Evolutionary conservation across 2,797 vertebrate species (phyloP).

Genomic region (Cyclopterus lumpus): DNA sequence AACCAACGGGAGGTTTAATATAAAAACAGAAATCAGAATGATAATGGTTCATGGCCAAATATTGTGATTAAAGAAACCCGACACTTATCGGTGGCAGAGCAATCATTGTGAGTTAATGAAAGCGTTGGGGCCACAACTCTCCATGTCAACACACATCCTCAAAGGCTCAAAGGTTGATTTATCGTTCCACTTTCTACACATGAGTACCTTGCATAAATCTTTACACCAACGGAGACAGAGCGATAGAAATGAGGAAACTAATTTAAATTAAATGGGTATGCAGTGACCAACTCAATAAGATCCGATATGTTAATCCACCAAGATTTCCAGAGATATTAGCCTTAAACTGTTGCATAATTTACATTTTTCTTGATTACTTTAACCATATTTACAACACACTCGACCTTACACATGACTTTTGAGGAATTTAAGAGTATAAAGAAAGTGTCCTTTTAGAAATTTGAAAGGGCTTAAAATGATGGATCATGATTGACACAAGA

Average conservation of each 20-base stretch:
- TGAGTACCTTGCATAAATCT: constrained; percentile 50
- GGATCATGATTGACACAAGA: constrained; percentile 25
- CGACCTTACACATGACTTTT: constrained; percentile 17
- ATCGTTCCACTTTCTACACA: constrained; percentile 46
- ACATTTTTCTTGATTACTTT: not conserved
- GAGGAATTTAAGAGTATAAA: not conserved
- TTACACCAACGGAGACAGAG: constrained; percentile 8
- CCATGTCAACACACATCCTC: constrained; percentile 24
- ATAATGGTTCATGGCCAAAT: constrained; percentile 36
- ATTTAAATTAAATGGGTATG: not conserved
- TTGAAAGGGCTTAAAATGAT: constrained; percentile 18
- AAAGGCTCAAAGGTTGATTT: constrained; percentile 32
- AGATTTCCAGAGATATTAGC: not conserved
- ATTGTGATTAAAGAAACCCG: constrained; percentile 45
- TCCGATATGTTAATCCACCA: not conserved
- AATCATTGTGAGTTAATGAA: constrained; percentile 37
- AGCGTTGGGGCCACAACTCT: constrained; percentile 15
- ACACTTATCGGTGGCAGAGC: constrained; percentile 26
- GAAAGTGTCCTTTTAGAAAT: not conserved
- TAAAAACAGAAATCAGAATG: constrained; percentile 29
- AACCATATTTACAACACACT: constrained; percentile 1
- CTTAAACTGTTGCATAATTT: not conserved
- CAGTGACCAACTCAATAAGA: not conserved
- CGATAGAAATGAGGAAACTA: constrained; percentile 21
- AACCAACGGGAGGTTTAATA: constrained; percentile 25